Base-by-base conservation (phyloP, 2,113 vertebrate species). In the Siphamia tubifer region DNA sequence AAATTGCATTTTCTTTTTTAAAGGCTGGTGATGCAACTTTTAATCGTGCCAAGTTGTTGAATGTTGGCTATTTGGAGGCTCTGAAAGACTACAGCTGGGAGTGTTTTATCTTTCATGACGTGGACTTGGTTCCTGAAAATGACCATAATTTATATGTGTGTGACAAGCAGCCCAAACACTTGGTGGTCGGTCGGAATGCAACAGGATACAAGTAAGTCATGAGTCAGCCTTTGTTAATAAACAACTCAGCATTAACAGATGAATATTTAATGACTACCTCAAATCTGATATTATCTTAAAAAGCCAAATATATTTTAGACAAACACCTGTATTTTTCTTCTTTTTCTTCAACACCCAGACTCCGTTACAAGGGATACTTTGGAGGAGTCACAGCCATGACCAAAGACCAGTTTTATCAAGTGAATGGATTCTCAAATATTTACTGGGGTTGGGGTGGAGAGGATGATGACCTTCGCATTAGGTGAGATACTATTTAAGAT, bases 391-490 rank as follows among this genome's bases (percentile, higher is more conserved):
- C 96, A 25, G 98, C 96, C 42, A 85, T 99, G 92, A 95, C 92
- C 55, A 93, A 75, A 88, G 92, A 96, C 2, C 98, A 99, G 38
- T 98, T 99, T 89, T 73, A 64, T 63, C 90, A 87, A 87, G 95
- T 99, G 48, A 99, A 99, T 68, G 98, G 98, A 78, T 99, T 99
- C 86, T 96, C 98, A 30, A 99, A 99, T 92, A 92, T 71, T 40
- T 99, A 99, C 92, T 99, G 98, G 98, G 98, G 98, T 35, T 99
- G 98, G 97, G 98, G 98, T 36, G 97, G 94, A 77, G 98, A 99
- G 89, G 98, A 99, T n/a, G 97, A 99, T 2, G 98, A 99, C 77
- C 95, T 99, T 76, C 93, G 95, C 36, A 92, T 94, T 88, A 95
- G 98, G 98, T 99, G 85, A 92, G 72, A 42, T 16, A 3, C 2